phyloP scores from a whole-genome alignment of 2,113 vertebrate genomes.

The Dascyllus trimaculatus region DNA sequence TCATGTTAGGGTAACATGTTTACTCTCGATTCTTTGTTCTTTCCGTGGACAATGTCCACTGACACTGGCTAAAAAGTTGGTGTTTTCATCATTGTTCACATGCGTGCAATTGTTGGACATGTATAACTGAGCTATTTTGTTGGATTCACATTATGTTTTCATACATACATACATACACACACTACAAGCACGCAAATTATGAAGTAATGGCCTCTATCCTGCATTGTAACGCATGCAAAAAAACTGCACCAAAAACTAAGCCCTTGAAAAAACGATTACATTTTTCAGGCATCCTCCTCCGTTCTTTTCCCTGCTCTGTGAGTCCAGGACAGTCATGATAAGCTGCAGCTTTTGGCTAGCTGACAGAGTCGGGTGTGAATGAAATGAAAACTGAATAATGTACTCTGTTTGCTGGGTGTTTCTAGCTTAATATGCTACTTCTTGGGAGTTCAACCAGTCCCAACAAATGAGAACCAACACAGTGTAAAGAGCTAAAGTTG shows the following conservation, averaged over 20 bases:
- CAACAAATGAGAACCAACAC: conserved; percentile 36
- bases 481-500: conserved; percentile 34
- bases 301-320: conserved; percentile 11
- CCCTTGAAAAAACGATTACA: not conserved
- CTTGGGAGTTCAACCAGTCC: conserved; percentile 47
- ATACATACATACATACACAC: too few species aligned
- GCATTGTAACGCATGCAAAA: not conserved
- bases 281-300: conserved; percentile 11
- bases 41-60: too few species aligned
- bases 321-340: conserved; percentile 39
- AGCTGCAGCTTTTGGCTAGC: conserved; percentile 37
- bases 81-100: too few species aligned
- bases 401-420: conserved; percentile 26
- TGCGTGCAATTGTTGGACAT: too few species aligned
- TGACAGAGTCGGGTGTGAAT: conserved; percentile 46
- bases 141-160: too few species aligned
- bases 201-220: not conserved
- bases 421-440: conserved; percentile 44
- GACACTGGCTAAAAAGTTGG: too few species aligned
- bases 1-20: too few species aligned
- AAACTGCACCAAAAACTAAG: not conserved
- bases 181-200: not conserved
- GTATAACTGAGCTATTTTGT: too few species aligned
- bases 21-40: too few species aligned
- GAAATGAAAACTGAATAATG: conserved; percentile 52